Base-by-base conservation (phyloP, 1,140 invertebrate species). In the Brachystomella parvula region DNA sequence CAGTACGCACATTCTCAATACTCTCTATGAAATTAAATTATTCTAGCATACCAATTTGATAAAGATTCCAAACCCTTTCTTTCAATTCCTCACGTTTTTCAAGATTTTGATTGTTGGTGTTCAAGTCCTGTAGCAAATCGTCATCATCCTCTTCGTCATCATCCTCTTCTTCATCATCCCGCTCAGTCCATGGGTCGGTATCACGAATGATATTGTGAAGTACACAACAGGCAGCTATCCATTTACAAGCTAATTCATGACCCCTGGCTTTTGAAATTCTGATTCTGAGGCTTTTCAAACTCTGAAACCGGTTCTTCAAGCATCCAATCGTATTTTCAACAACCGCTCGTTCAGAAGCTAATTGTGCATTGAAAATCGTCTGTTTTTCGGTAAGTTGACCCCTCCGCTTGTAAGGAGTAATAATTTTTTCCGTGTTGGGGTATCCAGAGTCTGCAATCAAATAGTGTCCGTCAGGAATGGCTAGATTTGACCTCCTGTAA, bases 371-470 rank as follows among this genome's bases (percentile, higher is more conserved):
- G 29, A 63, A 67, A 21, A 56, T 12, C 1, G 1, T 3, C 26
- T 63, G 35, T 32, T 63, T 32, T n/a, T 19, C 3, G 2, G 12
- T 17, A 6, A 47, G 0, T n/a, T 30, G 29, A 28, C 56, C 58
- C 19, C 9, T 6, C 26, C 59, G 15, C 35, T 60, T 61, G 30
- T n/a, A 66, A 0, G 59, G 65, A 2, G 39, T 47, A 0, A 66
- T 26, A 24, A 66, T 30, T 0, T 39, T 66, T 3, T 29, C 44
- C 1, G 65, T 21, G 9, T 29, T 26, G 12, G 47, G 3, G 24
- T 66, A 66, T 3, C 58, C 65, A 0, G 65, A 66, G 28, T 66
- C 65, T 2, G 58, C 65, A 21, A 66, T 53, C 0, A 66, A 31
- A 35, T 26, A 66, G 33, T 66, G 58, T 17, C 65, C 65, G 9